These are phyloP conservation scores for Homarus americanus DNA, from an alignment of 1,140 invertebrate species.

Conservation along the genomic window DNA sequence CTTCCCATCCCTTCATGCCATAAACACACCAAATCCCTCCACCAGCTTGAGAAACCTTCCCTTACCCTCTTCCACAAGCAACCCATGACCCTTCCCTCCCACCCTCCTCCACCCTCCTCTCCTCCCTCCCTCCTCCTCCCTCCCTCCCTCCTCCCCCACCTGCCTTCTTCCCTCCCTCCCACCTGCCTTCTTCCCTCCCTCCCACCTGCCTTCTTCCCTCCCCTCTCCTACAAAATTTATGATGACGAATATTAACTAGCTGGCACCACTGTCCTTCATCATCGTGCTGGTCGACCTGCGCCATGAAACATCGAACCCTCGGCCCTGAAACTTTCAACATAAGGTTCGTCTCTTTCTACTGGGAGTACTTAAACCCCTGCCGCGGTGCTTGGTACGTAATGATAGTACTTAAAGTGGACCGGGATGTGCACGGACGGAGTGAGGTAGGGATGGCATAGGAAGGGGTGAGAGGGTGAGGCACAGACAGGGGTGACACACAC, in stretches of 20 bases:
- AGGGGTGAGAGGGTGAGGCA: neutral
- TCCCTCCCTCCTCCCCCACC: neutral
- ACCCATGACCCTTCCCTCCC: too few relatives aligned
- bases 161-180: too few relatives aligned
- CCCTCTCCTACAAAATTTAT: slow-evolving; percentile 7
- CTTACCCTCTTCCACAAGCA: neutral
- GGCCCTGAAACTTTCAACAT: slow-evolving; percentile 17
- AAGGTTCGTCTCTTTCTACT: neutral
- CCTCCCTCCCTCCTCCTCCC: neutral
- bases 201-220: neutral
- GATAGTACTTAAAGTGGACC: too few relatives aligned
- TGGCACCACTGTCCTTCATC: neutral
- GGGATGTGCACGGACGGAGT: neutral
- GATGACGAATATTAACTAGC: slow-evolving; percentile 41
- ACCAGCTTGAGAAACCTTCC: neutral
- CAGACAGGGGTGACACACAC: neutral
- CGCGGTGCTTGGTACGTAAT: neutral
- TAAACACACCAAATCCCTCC: too few relatives aligned
- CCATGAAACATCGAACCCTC: neutral
- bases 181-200: neutral
- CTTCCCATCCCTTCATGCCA: neutral
- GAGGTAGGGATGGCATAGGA: neutral
- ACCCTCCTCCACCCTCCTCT: neutral
- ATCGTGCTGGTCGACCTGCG: neutral
- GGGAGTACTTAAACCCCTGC: too few relatives aligned